Evolutionary conservation across 2,888 invertebrate genomes (phyloP).

Genomic region (Drosophila colorata): DNA sequence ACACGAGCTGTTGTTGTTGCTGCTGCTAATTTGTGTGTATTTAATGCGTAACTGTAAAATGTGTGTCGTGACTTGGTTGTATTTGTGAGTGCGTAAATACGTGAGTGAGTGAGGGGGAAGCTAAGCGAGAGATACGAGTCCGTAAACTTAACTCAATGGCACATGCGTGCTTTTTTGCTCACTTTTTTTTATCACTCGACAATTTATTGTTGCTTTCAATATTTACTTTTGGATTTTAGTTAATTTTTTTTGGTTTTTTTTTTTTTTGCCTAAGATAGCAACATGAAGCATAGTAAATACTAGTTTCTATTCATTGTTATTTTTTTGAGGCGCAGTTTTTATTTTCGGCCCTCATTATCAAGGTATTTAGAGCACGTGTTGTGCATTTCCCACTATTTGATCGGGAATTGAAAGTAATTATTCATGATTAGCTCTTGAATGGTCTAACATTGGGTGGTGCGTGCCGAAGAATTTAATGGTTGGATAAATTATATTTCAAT

Average conservation of each 20-base stretch:
- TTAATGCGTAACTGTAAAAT: slow-evolving; percentile 77
- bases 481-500: neutral
- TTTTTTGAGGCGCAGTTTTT: slow-evolving; percentile 48
- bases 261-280: slow-evolving; percentile 51
- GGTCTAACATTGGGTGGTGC: neutral
- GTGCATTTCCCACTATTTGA: slow-evolving; percentile 13
- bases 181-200: slow-evolving; percentile 40
- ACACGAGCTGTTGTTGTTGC: slow-evolving; percentile 16
- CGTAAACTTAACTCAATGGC: slow-evolving; percentile 57
- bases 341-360: slow-evolving; percentile 19
- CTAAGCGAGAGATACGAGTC: neutral
- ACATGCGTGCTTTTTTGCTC: slow-evolving; percentile 43
- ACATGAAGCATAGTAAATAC: slow-evolving; percentile 43
- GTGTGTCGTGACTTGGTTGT: slow-evolving; percentile 59
- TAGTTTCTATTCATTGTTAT: slow-evolving; percentile 39
- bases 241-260: slow-evolving; percentile 31
- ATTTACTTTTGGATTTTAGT: slow-evolving; percentile 44
- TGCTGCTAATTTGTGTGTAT: slow-evolving; percentile 47
- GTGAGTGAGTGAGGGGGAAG: neutral
- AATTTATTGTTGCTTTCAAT: slow-evolving; percentile 30
- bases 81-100: slow-evolving; percentile 16
- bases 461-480: neutral
- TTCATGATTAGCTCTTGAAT: neutral
- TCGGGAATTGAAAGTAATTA: slow-evolving; percentile 10
- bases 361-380: slow-evolving; percentile 63